Percentiles rank a stretch among this genome's conserved stretches.
Conservation (phyloP, 1,140 invertebrate genomes). For the Leptinotarsa defecta region DNA sequence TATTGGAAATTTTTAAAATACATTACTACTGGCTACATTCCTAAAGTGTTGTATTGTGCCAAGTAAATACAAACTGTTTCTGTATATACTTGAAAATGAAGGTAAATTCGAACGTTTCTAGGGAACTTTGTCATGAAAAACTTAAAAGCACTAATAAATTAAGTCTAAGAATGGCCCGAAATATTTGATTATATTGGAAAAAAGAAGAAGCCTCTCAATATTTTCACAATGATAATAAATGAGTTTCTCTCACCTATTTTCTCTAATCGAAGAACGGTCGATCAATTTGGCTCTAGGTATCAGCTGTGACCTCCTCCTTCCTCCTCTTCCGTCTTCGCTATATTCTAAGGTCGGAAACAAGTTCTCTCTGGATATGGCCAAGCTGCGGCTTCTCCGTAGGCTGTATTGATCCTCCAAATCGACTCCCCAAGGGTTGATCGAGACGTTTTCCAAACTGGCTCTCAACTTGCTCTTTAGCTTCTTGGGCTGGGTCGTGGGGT, state of each 20-base stretch:
- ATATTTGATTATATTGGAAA: no score
- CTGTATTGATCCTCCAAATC: slow-evolving; percentile 60
- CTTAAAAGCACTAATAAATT: no score
- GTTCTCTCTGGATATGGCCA: slow-evolving; percentile 77
- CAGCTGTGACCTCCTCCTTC: slow-evolving; percentile 69
- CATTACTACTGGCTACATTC: no score
- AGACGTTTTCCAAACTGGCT: slow-evolving; percentile 43
- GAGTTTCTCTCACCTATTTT: slow-evolving; percentile 55
- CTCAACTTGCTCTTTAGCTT: not conserved
- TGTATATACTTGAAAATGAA: no score
- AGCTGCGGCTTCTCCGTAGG: slow-evolving; percentile 71
- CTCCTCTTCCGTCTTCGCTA: slow-evolving; percentile 57
- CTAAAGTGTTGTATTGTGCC: no score
- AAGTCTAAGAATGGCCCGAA: no score
- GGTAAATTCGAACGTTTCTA: no score
- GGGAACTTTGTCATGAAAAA: no score
- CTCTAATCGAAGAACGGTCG: slow-evolving; percentile 61
- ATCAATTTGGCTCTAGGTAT: slow-evolving; percentile 78
- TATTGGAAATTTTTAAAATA: no score
- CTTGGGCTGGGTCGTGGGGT: slow-evolving; percentile 1
- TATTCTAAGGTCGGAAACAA: slow-evolving; percentile 66
- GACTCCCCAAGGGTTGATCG: slow-evolving; percentile 43
- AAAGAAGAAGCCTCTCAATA: not conserved
- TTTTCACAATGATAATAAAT: not conserved
- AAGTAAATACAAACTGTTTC: no score